Evolutionary conservation across 2,113 vertebrate species (phyloP), one percentile per base, ranked within the genome.

Genomic region (Platichthys stellatus): DNA sequence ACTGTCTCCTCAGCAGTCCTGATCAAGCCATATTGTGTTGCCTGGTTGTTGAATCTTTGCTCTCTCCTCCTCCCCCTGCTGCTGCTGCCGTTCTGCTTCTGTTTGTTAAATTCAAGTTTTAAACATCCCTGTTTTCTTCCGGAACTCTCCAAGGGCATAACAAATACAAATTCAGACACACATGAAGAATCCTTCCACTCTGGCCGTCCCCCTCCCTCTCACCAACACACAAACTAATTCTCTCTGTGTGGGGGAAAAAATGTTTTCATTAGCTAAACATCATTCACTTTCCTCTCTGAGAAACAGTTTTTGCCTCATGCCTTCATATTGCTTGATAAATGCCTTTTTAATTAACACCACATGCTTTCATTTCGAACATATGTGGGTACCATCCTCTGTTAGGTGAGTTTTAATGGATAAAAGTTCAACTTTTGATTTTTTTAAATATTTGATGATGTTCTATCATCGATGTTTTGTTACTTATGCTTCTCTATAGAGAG

Each of bases 401-500:
- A 78, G 78, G 74, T 70, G 82, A 74, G 76, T 61, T 78, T 62
- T 20, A 62, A 70, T 72, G 43, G 56, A 70, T 66, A 3, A 49
- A 76, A 75, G 23, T 76, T 69, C 54, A 56, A 76, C 57, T 72
- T 75, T 80, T 4, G 12, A 61, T 62, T 72, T 78, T 80, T 31
- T 31, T 31, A 31, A 31, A 31, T 31, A 31, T 31, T 88, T 86
- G 7, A 87, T 83, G 61, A 56, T 71, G 28, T 51, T 78, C 47
- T 15, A 15, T 78, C 65, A 80, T 78, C 78, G 54, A 83, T 82
- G 79, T 72, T 59, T 58, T 60, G 54, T 70, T 84, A 79, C 69
- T 75, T 63, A 80, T 51, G 49, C 18, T 24, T 75, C 20, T 68
- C 71, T 78, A 78, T 80, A 38, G 83, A 61, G 49, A 54, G 53